Base-by-base conservation (phyloP, 2,113 vertebrate species). In the Sapayoa aenigma region DNA sequence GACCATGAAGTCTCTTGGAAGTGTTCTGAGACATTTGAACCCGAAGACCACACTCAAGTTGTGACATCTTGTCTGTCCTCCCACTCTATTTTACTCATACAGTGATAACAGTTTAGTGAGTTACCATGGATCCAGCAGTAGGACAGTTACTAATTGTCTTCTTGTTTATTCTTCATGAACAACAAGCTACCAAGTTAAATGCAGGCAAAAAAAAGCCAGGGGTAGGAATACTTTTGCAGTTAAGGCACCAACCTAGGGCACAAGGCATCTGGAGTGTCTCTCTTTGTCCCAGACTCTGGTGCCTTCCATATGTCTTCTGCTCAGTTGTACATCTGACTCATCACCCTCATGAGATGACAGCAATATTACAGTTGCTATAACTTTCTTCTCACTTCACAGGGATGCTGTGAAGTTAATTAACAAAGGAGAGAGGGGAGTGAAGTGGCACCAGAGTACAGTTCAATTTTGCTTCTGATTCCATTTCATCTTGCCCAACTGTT, bases 341-440 rank as follows among this genome's bases (percentile, higher is more conserved):
- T 59, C 68, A 69, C 19, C 33, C 39, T 44, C 1, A 1, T 13
- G 65, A 90, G 33, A 8, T 41, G 42, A 39, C 71, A 90, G 47
- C 39, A 71, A 16, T 41, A 59, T 71, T 35, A 3, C 30, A 74
- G 25, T 63, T 68, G 27, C 23, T 82, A 2, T 20, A 52, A 59
- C n/a, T 84, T 74, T 50, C 31, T 81, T 86, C 83, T 73, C 42
- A 35, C 84, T 93, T 92, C 68, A 72, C 91, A 52, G 19, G 33
- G 30, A 33, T 87, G 84, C 84, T 87, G 76, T 84, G 89, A 92
- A 71, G 60, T 92, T 96, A 94, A 94, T 95, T 90, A 86, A 77
- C 19, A 50, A 35, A 77, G 46, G 55, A 55, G 30, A 53, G 41
- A 73, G 9, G 12, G 27, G 13, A 59, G 15, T 44, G 33, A 68